A percentile compares a stretch with the other conserved stretches of the same genome.
Conservation (phyloP, 2,113 vertebrate species). For the Mola mola region DNA sequence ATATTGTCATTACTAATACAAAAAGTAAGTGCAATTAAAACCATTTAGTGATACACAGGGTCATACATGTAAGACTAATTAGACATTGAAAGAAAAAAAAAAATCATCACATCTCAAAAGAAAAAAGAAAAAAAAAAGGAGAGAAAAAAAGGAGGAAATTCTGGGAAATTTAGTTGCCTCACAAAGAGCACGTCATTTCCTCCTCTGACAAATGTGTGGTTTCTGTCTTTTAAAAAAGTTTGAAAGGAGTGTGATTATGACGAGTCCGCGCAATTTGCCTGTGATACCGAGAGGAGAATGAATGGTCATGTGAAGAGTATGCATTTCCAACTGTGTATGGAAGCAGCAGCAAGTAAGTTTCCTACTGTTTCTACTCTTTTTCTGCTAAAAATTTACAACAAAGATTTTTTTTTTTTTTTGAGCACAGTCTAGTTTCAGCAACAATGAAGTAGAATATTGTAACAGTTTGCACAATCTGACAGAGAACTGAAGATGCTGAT, state of each 20-base stretch:
- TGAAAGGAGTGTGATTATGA: slow-evolving; percentile 77
- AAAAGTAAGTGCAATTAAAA: too few relatives aligned
- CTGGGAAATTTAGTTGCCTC: slow-evolving; percentile 82
- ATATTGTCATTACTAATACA: too few relatives aligned
- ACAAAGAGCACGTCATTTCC: slow-evolving; percentile 82
- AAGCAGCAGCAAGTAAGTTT: slow-evolving; percentile 75
- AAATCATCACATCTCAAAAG: too few relatives aligned
- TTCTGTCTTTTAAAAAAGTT: slow-evolving; percentile 77
- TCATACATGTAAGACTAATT: slow-evolving; percentile 38
- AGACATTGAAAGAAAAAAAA: slow-evolving; percentile 26
- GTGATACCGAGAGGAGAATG: slow-evolving; percentile 74
- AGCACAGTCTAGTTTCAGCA: too few relatives aligned
- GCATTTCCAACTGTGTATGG: slow-evolving; percentile 67
- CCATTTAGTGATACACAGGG: too few relatives aligned
- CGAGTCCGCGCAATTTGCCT: slow-evolving; percentile 66
- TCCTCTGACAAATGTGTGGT: slow-evolving; percentile 79
- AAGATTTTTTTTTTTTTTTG: too few relatives aligned
- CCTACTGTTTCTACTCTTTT: neutral
- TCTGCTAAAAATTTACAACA: too few relatives aligned
- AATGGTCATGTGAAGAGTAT: slow-evolving; percentile 81
- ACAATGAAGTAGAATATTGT: too few relatives aligned
- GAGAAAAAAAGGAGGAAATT: slow-evolving; percentile 72
- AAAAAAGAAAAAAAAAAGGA: slow-evolving; percentile 41
- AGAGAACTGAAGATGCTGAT: too few relatives aligned
- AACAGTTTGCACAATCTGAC: too few relatives aligned